Evolutionary conservation across 2,113 vertebrate genomes (phyloP).

Genomic region (Kryptolebias marmoratus): DNA sequence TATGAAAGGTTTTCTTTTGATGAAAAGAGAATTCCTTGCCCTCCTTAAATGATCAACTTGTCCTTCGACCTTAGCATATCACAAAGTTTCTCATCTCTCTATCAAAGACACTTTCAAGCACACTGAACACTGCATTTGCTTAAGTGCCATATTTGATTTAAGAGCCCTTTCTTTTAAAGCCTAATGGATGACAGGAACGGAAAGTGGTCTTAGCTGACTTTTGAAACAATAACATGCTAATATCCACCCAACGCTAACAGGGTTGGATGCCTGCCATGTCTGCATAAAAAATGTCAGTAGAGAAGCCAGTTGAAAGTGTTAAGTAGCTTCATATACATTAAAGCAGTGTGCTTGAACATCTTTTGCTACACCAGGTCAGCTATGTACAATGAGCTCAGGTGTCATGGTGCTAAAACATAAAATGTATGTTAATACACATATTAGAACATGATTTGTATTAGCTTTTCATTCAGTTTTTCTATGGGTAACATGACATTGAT

Average conservation of each 20-base stretch:
- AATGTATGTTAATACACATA: background rate
- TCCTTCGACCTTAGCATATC: conserved; percentile 63
- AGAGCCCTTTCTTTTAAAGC: conserved; percentile 43
- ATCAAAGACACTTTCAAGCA: conserved; percentile 60
- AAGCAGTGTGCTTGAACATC: background rate
- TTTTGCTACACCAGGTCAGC: background rate
- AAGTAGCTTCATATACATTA: background rate
- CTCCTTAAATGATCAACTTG: conserved; percentile 63
- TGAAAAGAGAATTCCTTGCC: conserved; percentile 69
- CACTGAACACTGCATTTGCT: conserved; percentile 43
- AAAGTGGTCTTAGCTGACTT: conserved; percentile 34
- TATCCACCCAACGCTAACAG: conserved; percentile 12
- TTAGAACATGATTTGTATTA: background rate
- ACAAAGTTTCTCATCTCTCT: conserved; percentile 57
- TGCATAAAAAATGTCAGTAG: background rate
- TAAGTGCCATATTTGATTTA: conserved; percentile 51
- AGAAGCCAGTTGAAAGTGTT: background rate
- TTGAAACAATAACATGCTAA: conserved; percentile 47
- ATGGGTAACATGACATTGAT: background rate
- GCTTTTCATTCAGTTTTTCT: background rate
- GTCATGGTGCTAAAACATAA: background rate
- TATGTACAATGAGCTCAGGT: background rate
- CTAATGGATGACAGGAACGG: conserved; percentile 47
- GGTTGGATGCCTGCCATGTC: background rate
- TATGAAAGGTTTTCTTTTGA: conserved; percentile 49